Evolutionary conservation across 2,888 invertebrate genomes (phyloP), one percentile per base, ranked within the genome.

Genomic region (Dilophus febrilis): DNA sequence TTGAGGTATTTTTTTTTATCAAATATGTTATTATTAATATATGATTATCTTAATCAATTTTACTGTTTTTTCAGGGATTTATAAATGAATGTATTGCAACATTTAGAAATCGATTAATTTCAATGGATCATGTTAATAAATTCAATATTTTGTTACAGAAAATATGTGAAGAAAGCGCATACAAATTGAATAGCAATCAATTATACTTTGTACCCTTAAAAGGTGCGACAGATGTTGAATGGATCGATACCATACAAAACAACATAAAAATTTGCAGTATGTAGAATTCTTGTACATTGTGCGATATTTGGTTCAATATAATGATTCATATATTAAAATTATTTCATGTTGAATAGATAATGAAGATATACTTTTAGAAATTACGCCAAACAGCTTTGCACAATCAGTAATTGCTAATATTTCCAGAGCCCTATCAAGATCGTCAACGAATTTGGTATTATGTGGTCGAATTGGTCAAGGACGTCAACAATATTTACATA

Each of bases 391-490:
- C 40, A 65, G 70, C 19, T 83, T 84, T 53, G 63, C 85, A 3
- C 56, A 81, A 11, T 64, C 74, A 37, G 62, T 75, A 47, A 72
- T 76, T 32, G 68, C 79, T 0, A 64, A 67, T 46, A 64, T 80
- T 33, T 74, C 78, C 43, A 67, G 78, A 43, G 67, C 71, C 1
- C 55, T 84, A 29, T 69, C 73, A 8, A 59, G 65, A 39, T 66
- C 71, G 4, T 68, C 71, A 40, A 52, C 53, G 1, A 56, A 61
- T 43, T 33, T 64, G 41, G 46, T 61, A 13, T 35, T 61, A 45
- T 73, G 81, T 47, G 88, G 87, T 0, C 67, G 76, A 47, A 74
- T 82, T 26, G 94, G 91, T 33, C 72, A 74, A 37, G 87, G 92
- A 1, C 70, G 91, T 29, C 70, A 84, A 51, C 78, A 83, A 11